Evolutionary conservation across 1,140 invertebrate genomes (phyloP).

Genomic region (Drosophila pseudoobscura): DNA sequence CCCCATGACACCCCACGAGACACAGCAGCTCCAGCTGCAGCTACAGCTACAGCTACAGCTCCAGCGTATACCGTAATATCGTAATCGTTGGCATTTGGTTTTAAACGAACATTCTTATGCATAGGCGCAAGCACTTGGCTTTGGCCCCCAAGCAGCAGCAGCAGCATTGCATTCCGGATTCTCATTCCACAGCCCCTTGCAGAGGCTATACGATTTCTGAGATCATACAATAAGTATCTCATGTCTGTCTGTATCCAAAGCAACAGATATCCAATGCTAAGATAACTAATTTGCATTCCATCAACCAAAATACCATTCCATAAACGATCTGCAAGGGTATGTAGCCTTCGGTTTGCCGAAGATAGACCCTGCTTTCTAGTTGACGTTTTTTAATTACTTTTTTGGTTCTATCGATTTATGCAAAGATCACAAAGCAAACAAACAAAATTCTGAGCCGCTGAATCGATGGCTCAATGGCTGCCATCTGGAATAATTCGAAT

Average conservation of each 20-base stretch:
- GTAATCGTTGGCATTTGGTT: slow-evolving; percentile 62
- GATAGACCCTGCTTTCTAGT: slow-evolving; percentile 25
- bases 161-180: slow-evolving; percentile 44
- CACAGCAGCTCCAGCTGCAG: slow-evolving; percentile 21
- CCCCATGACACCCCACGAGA: too few relatives aligned
- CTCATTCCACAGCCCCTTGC: slow-evolving; percentile 34
- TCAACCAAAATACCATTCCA: background rate
- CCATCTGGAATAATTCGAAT: slow-evolving; percentile 50
- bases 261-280: too few relatives aligned
- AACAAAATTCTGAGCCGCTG: slow-evolving; percentile 66
- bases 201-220: slow-evolving; percentile 15
- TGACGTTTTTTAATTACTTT: slow-evolving; percentile 30
- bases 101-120: slow-evolving; percentile 64
- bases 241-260: too few relatives aligned
- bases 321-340: slow-evolving; percentile 32
- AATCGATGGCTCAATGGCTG: slow-evolving; percentile 34
- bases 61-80: slow-evolving; percentile 36
- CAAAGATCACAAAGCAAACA: slow-evolving; percentile 78
- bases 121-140: slow-evolving; percentile 58
- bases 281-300: too few relatives aligned
- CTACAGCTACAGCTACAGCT: slow-evolving; percentile 19
- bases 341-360: slow-evolving; percentile 24
- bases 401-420: slow-evolving; percentile 49
- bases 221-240: background rate
- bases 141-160: slow-evolving; percentile 38